These are phyloP conservation scores for Ariopsis seemanni DNA, from an alignment of 2,113 vertebrate genomes.

Conservation along the genomic window DNA sequence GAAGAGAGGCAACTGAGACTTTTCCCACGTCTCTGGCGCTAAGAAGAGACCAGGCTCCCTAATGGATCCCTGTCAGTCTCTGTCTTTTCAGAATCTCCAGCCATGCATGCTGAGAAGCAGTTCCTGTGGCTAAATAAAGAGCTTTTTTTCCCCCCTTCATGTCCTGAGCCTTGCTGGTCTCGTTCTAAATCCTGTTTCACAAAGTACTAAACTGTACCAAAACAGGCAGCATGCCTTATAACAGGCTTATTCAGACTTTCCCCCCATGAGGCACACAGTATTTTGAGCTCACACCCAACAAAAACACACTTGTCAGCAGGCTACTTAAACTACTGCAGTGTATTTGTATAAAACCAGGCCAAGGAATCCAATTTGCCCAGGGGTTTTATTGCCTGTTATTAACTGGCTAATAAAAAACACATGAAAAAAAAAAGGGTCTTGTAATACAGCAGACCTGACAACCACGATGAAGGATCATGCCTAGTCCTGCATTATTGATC, in stretches of 20 bases:
- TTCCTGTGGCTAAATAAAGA: slow-evolving; percentile 53
- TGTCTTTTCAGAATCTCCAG: slow-evolving; percentile 52
- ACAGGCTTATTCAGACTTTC: neutral
- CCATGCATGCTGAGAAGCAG: slow-evolving; percentile 47
- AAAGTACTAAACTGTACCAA: slow-evolving; percentile 32
- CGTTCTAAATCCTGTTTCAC: slow-evolving; percentile 36
- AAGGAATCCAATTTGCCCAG: neutral
- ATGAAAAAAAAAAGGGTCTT: neutral
- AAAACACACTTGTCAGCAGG: slow-evolving; percentile 6
- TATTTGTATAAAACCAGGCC: neutral
- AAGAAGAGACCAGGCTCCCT: slow-evolving; percentile 49
- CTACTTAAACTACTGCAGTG: slow-evolving; percentile 3
- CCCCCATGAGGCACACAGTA: neutral
- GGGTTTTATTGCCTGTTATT: slow-evolving; percentile 11
- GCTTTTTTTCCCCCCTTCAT: slow-evolving; percentile 41
- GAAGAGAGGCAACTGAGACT: slow-evolving; percentile 38
- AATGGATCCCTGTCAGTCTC: slow-evolving; percentile 56
- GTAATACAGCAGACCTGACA: neutral
- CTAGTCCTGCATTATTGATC: slow-evolving; percentile 4
- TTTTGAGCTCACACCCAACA: neutral
- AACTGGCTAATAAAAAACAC: slow-evolving; percentile 10
- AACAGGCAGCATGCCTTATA: slow-evolving; percentile 14
- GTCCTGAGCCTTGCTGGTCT: slow-evolving; percentile 39
- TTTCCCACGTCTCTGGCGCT: slow-evolving; percentile 36
- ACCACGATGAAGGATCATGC: neutral